phyloP scores from a whole-genome alignment of 2,113 vertebrate species.

The Phyllopteryx taeniolatus region DNA sequence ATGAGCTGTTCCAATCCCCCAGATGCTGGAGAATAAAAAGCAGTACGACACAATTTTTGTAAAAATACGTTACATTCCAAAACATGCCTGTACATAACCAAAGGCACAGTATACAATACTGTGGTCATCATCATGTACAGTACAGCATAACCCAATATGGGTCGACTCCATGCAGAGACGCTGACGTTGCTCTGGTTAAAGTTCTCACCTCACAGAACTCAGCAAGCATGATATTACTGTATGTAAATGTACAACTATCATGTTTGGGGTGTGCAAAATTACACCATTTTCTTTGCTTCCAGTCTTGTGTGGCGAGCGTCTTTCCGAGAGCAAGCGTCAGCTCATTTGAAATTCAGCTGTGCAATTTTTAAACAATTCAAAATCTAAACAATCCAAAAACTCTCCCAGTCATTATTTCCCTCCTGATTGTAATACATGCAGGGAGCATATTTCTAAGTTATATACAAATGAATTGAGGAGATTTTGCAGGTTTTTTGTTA shows the following conservation, averaged over 20 bases:
- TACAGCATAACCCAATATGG: constrained; percentile 88
- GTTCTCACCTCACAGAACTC: constrained; percentile 38
- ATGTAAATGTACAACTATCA: constrained; percentile 26
- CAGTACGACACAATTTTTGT: constrained; percentile 17
- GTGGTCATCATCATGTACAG: constrained; percentile 78
- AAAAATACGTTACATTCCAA: constrained; percentile 79
- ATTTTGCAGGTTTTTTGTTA: constrained; percentile 45
- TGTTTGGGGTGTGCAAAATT: not conserved
- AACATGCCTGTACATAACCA: constrained; percentile 43
- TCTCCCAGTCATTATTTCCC: constrained; percentile 56
- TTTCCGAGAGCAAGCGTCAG: constrained; percentile 62
- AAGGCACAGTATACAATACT: constrained; percentile 91
- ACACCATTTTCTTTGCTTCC: not conserved
- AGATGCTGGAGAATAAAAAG: constrained; percentile 88
- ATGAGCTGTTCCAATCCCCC: constrained; percentile 74
- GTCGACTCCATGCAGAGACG: constrained; percentile 66
- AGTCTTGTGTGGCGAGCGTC: constrained; percentile 30
- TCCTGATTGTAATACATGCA: constrained; percentile 74
- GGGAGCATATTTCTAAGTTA: constrained; percentile 62
- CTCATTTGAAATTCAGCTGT: constrained; percentile 70
- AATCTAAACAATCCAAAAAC: constrained; percentile 44
- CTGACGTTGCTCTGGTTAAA: constrained; percentile 55
- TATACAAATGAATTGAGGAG: constrained; percentile 47
- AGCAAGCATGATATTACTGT: constrained; percentile 22
- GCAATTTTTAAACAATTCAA: constrained; percentile 59